Evolutionary conservation across 2,888 invertebrate species (phyloP).

Genomic region (Asteroscopus sphinx): DNA sequence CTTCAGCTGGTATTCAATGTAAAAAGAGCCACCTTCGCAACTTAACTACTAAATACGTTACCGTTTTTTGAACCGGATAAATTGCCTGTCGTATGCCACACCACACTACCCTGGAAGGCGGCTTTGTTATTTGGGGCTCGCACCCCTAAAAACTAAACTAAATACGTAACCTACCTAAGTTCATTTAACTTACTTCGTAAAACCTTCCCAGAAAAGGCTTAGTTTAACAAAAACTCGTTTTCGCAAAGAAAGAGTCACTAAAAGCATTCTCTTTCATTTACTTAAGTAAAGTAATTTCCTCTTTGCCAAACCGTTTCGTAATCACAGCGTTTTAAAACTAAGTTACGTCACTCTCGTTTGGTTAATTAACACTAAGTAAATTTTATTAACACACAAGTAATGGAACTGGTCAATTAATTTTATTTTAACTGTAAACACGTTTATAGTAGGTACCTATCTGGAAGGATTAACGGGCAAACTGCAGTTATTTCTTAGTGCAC

Average conservation of each 20-base stretch:
- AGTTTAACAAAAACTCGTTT: constrained; percentile 22
- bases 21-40: no score
- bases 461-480: background rate
- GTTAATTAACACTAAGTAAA: constrained; percentile 30
- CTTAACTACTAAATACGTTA: no score
- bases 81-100: no score
- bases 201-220: constrained; percentile 5
- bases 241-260: constrained; percentile 17
- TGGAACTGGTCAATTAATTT: constrained; percentile 4
- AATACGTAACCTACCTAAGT: no score
- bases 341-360: constrained; percentile 25
- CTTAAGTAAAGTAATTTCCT: constrained; percentile 27
- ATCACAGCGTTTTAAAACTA: constrained; percentile 31
- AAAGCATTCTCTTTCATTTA: constrained; percentile 26
- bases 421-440: constrained; percentile 14
- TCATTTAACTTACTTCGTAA: background rate
- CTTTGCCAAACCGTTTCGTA: constrained; percentile 25
- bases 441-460: no score
- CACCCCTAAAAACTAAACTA: no score
- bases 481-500: no score
- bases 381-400: constrained; percentile 19
- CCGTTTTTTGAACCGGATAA: no score
- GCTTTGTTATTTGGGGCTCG: no score
- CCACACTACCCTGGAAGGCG: no score
- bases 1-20: no score